Evolutionary conservation across 2,888 invertebrate genomes (phyloP), one percentile per base, ranked within the genome.

Genomic region (Epinotia demarniana): DNA sequence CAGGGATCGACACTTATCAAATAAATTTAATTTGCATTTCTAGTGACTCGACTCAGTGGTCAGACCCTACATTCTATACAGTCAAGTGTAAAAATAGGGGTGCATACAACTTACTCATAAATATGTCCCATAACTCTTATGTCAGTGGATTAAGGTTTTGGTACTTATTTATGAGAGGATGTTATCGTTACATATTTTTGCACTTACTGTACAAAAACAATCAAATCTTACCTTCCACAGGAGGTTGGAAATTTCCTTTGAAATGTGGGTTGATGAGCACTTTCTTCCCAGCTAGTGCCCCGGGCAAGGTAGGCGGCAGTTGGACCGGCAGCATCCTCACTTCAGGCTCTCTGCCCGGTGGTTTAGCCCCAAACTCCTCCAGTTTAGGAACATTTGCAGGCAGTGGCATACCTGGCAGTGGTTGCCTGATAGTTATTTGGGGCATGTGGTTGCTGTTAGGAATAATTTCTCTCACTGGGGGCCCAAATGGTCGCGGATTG

Each of bases 221-320:
- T 16, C 71, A 82, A 11, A 1, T 13, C 85, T 89, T 86, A 95
- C 94, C 95, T 81, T 95, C 95, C 78, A 89, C 88, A 0, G 92
- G 94, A 0, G 95, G 92, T 79, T 95, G 95, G 77, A 95, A 95
- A 67, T 91, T 94, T 18, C 95, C 96, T 86, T 95, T 95, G 81
- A 95, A 96, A 84, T 96, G 96, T 9, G 95, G 97, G 91, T 95
- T 96, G 83, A 96, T 96, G 82, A 95, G 93, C 85, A 95, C 96
- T 85, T 95, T 96, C 89, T 95, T 95, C n/a, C 93, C 93, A 0
- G 90, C 86, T 43, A 92, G 66, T 0, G 94, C 94, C 0, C 87
- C 88, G 0, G 91, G 89, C 62, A 89, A 77, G 49, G 85, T 85
- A 0, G 89, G 85, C 0, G 93, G 91, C 5, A 91, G 72, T 16